Evolutionary conservation across 2,113 vertebrate species (phyloP).

Genomic region (Xyrauchen texanus): DNA sequence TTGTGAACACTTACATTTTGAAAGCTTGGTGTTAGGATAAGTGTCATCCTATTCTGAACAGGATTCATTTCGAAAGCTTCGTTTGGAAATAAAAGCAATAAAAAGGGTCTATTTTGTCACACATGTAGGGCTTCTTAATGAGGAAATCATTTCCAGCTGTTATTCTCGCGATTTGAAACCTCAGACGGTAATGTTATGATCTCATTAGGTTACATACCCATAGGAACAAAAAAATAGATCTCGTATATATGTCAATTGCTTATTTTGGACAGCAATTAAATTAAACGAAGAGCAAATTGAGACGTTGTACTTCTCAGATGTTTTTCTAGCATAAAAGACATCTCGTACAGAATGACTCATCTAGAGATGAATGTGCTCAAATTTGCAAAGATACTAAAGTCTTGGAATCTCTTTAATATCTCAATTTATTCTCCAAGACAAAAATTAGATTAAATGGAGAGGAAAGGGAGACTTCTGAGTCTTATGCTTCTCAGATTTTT

Average conservation of each 20-base stretch:
- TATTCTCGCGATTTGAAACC: not conserved
- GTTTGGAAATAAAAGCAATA: slow-evolving; percentile 47
- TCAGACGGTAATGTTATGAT: not conserved
- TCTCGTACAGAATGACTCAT: not conserved
- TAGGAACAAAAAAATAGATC: not conserved
- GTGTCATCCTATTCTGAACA: slow-evolving; percentile 40
- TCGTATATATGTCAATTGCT: not conserved
- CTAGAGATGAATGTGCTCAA: no score
- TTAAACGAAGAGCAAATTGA: not conserved
- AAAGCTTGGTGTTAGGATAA: slow-evolving; percentile 39
- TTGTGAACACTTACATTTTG: slow-evolving; percentile 29
- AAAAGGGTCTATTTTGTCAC: not conserved
- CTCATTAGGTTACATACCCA: not conserved
- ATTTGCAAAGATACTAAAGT: not conserved
- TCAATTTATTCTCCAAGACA: not conserved
- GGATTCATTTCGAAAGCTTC: slow-evolving; percentile 39
- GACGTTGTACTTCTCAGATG: no score
- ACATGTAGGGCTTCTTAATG: no score
- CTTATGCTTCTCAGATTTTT: no score
- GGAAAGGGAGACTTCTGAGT: not conserved
- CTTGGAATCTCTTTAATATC: not conserved
- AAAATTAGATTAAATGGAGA: not conserved
- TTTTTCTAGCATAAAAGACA: no score
- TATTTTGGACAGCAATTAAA: not conserved
- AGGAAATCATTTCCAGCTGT: slow-evolving; percentile 3